phyloP scores from a whole-genome alignment of 2,888 invertebrate genomes.

The Hecatera dysodea region DNA sequence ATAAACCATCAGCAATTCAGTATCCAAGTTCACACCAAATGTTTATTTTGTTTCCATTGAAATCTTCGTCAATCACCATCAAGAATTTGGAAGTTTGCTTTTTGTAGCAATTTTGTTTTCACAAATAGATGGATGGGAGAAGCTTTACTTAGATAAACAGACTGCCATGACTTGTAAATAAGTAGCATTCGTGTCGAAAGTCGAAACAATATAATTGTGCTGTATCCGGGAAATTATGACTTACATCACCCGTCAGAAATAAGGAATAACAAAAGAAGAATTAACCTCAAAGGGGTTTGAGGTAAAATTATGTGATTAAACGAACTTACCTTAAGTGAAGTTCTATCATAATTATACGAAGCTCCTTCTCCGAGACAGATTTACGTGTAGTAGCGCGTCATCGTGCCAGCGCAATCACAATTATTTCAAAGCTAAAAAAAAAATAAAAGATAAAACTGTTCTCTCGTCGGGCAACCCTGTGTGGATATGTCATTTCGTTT shows the following conservation, averaged over 20 bases:
- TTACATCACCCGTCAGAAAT: constrained; percentile 3
- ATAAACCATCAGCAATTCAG: constrained; percentile 16
- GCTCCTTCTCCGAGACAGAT: no score
- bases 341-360: no score
- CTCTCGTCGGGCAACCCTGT: no score
- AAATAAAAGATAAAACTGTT: no score
- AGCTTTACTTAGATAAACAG: constrained; percentile 20
- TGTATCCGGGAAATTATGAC: constrained; percentile 21
- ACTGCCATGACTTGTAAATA: constrained; percentile 14
- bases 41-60: constrained; percentile 43
- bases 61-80: constrained; percentile 27
- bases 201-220: constrained; percentile 30
- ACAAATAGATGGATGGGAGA: constrained; percentile 20
- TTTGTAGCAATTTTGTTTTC: constrained; percentile 27
- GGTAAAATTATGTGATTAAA: constrained; percentile 18
- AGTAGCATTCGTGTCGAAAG: constrained; percentile 18
- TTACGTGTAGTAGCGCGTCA: no score
- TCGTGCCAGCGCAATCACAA: no score
- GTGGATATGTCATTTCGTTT: no score
- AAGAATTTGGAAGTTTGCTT: constrained; percentile 35
- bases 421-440: no score
- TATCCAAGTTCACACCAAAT: constrained; percentile 26
- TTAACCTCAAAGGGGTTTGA: background rate
- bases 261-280: background rate
- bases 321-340: no score